A percentile compares a stretch with the other conserved stretches of the same genome.
Evolutionary conservation across 2,888 invertebrate genomes (phyloP).

Genomic region (Acronicta aceris): DNA sequence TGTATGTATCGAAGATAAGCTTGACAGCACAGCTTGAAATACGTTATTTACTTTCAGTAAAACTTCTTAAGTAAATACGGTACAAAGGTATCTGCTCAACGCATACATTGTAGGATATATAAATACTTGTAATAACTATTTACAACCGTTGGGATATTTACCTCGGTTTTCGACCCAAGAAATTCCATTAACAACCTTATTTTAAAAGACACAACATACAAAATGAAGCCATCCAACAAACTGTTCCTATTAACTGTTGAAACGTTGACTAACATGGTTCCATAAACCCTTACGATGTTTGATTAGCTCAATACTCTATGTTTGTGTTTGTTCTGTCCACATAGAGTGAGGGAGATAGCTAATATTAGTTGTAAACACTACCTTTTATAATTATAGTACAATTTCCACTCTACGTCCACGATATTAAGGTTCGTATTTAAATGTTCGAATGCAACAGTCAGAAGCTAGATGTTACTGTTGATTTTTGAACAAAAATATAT

Average conservation of each 20-base stretch:
- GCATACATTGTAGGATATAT: conserved; percentile 40
- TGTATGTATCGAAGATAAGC: too few relatives aligned
- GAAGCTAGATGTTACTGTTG: conserved; percentile 17
- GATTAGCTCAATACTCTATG: conserved; percentile 70
- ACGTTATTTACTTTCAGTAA: too few relatives aligned
- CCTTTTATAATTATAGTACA: conserved; percentile 36
- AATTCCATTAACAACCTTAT: conserved; percentile 26
- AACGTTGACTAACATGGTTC: conserved; percentile 59
- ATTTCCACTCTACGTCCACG: conserved; percentile 26
- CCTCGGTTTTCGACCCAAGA: neutral
- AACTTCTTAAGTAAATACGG: too few relatives aligned
- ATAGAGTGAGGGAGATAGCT: conserved; percentile 59
- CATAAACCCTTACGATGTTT: conserved; percentile 70
- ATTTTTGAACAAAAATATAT: conserved; percentile 1
- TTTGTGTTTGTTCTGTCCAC: conserved; percentile 68
- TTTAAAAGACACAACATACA: conserved; percentile 7
- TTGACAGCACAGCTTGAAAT: too few relatives aligned
- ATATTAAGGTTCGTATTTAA: conserved; percentile 26
- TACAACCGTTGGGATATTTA: conserved; percentile 15
- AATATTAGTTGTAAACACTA: conserved; percentile 62
- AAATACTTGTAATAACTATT: conserved; percentile 38
- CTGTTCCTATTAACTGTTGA: conserved; percentile 46
- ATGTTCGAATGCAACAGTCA: neutral
- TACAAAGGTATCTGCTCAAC: conserved; percentile 15
- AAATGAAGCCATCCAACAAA: conserved; percentile 17